Percentiles rank a stretch among this genome's conserved stretches.
Conservation (phyloP, 2,888 invertebrate species). For the Helicoverpa assulta region DNA sequence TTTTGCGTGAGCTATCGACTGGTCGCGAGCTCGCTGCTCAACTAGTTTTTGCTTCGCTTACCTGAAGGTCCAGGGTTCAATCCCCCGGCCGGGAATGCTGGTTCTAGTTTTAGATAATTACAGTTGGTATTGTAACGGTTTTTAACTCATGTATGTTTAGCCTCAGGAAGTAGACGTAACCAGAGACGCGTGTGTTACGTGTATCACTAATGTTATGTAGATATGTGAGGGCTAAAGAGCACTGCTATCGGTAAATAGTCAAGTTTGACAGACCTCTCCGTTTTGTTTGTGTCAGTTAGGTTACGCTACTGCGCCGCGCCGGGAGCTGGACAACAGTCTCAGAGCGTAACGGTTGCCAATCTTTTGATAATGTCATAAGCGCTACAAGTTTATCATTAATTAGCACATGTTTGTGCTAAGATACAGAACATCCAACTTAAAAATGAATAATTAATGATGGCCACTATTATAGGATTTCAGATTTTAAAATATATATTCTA, state of each 20-base stretch:
- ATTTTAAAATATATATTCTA: no score
- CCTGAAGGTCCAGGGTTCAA: constrained; percentile 56
- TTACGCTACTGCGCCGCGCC: neutral
- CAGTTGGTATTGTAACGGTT: constrained; percentile 49
- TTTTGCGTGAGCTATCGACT: constrained; percentile 45
- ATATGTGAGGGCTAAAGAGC: constrained; percentile 2
- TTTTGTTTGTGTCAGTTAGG: neutral
- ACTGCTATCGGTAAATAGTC: neutral
- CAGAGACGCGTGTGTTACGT: neutral
- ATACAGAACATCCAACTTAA: no score
- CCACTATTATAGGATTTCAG: no score
- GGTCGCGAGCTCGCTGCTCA: constrained; percentile 10
- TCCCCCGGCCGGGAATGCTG: constrained; percentile 49
- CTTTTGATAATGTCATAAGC: neutral
- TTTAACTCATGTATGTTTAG: constrained; percentile 1
- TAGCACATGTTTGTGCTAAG: no score
- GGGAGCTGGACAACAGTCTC: neutral
- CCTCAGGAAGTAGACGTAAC: neutral
- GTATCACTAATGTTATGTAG: neutral
- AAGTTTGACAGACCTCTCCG: neutral
- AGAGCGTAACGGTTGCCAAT: neutral
- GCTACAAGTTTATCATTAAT: no score
- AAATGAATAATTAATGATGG: no score
- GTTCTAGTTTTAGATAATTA: constrained; percentile 47
- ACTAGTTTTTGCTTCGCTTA: constrained; percentile 57